Evolutionary conservation across 2,888 invertebrate species (phyloP), one percentile per base, ranked within the genome.

Genomic region (Pardosa pseudoannulata): DNA sequence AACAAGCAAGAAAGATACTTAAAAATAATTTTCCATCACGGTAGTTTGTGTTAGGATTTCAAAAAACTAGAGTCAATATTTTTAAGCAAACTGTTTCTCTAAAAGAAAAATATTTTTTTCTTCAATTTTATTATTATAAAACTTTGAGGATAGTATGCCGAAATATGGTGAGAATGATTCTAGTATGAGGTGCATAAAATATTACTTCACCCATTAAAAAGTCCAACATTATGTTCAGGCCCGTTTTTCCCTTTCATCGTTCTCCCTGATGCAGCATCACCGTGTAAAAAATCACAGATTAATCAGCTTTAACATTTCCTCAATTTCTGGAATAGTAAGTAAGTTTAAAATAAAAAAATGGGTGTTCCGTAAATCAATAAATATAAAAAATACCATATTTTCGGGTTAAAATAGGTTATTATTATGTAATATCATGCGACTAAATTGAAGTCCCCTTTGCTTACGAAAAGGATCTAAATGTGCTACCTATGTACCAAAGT

Each of bases 221-320:
- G 62, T 29, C 56, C 68, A 36, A 32, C 76, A 46, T 76, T 65
- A 32, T 67, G 46, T 31, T 6, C n/a, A n/a, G n/a, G n/a, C n/a
- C n/a, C 31, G 41, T 65, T 41, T 36, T 41, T 70, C 28, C 29
- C 46, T 16, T 9, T 16, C 7, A 9, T 16, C 16, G 2, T 16
- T 46, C 36, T 36, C 36, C 36, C 36, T 36, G 36, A 5, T 7
- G 36, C 36, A 9, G 36, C 36, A 9, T 36, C n/a, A 36, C 9
- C 6, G 36, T 7, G 36, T 5, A 9, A 36, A 36, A 36, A 9
- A 36, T 36, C 9, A 7, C 46, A 46, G n/a, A 46, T 46, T n/a
- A n/a, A n/a, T n/a, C n/a, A n/a, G 2, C 5, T 16, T 6, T 2
- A 6, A 16, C 46, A 11, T 16, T 2, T 9, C 16, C 11, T 16